These are phyloP conservation scores for Alsophila aescularia DNA, from an alignment of 2,888 invertebrate species.

Conservation along the genomic window DNA sequence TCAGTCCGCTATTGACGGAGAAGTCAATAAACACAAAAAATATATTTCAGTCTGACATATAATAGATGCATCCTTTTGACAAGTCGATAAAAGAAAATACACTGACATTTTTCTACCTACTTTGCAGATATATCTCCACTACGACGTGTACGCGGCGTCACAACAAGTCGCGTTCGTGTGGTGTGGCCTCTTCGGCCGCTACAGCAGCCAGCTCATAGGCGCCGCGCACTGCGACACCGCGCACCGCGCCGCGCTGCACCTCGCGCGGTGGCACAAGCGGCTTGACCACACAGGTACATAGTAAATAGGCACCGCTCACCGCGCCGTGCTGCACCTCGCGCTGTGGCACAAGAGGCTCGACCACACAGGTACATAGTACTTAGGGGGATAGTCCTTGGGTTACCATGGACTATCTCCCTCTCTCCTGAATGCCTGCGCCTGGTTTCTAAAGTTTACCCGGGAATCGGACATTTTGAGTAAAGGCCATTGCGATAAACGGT, in stretches of 20 bases:
- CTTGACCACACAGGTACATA: not conserved
- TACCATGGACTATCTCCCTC: too few relatives aligned
- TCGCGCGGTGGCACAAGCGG: slow-evolving; percentile 82
- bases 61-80: too few relatives aligned
- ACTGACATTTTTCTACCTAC: not conserved
- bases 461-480: too few relatives aligned
- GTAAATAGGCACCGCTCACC: slow-evolving; percentile 93
- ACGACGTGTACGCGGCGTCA: slow-evolving; percentile 92
- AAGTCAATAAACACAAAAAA: too few relatives aligned
- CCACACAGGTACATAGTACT: slow-evolving; percentile 1
- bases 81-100: too few relatives aligned
- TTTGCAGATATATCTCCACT: slow-evolving; percentile 87
- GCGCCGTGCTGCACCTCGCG: slow-evolving; percentile 97
- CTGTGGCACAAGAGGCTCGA: not conserved
- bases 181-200: slow-evolving; percentile 92
- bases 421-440: too few relatives aligned
- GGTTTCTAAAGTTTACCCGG: too few relatives aligned
- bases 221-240: slow-evolving; percentile 93
- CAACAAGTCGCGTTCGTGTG: slow-evolving; percentile 94
- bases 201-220: slow-evolving; percentile 87
- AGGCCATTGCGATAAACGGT: too few relatives aligned
- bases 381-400: too few relatives aligned
- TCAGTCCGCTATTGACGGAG: too few relatives aligned
- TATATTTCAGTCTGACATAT: too few relatives aligned
- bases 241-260: slow-evolving; percentile 96